Evolutionary conservation across 2,113 vertebrate species (phyloP), one percentile per base, ranked within the genome.

Genomic region (Nyctereutes procyonoides): DNA sequence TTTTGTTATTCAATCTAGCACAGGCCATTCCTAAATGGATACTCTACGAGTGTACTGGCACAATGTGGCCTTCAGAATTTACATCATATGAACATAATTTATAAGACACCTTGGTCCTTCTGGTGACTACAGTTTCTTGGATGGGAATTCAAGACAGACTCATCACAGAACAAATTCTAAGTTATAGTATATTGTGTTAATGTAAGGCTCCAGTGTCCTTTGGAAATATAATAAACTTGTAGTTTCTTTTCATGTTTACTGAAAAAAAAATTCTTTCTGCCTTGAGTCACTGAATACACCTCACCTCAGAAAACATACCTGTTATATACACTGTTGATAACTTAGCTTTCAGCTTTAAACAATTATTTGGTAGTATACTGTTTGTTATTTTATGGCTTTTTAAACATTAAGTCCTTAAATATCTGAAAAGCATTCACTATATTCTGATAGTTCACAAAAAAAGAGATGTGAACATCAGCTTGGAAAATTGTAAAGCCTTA

Each of bases 341-440:
- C 35, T 96, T 95, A 96, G 17, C 58, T 87, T 88, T 96, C 26
- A 53, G 43, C 83, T 91, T 96, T 93, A 90, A 95, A 69, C 26
- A 76, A 92, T 84, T 87, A 92, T 95, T 90, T 97, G 73, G 65
- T 92, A 97, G 9, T 85, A 96, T 93, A 90, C 12, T 51, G 73
- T 20, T 89, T 5, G 93, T 93, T 51, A 60, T 93, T 92, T 96
- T 96, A 97, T 97, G 95, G 96, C 93, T 98, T 96, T 67, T 95
- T 62, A 93, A 94, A 90, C 43, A 97, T 71, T 95, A 96, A 79
- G 15, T 95, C 48, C 43, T 93, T 97, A 88, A 94, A 63, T 80
- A 96, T 93, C 86, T 96, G 82, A 63, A 95, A 94, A 93, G 48
- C 93, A 87, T 73, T 84, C 16, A 90, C 63, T 85, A 90, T 77